Percentiles rank a stretch among this genome's conserved stretches.
Conservation (phyloP, 2,797 vertebrate genomes). For the Selene dorsalis region DNA sequence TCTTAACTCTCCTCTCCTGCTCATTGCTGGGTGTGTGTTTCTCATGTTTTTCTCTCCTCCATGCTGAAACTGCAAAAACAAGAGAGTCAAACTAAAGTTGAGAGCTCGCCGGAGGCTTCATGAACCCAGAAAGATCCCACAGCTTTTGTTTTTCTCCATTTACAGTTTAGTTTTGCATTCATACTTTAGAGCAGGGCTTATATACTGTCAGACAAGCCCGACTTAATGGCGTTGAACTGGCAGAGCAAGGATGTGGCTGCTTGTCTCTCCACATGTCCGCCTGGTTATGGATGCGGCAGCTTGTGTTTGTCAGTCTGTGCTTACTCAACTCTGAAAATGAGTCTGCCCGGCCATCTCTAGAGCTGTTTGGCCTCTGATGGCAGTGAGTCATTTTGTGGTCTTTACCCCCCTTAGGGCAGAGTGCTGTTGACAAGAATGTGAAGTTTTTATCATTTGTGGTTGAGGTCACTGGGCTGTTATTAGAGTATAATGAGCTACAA, state of each 20-base stretch:
- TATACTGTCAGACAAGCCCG: neutral
- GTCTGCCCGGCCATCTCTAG: constrained; percentile 27
- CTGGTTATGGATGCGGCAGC: constrained; percentile 48
- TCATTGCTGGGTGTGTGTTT: neutral
- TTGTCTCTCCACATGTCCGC: constrained; percentile 17
- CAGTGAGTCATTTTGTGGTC: constrained; percentile 38
- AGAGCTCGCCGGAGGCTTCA: constrained; percentile 19
- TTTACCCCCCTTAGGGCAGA: constrained; percentile 12
- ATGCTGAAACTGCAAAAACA: constrained; percentile 3
- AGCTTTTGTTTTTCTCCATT: constrained; percentile 14
- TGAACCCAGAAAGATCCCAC: neutral
- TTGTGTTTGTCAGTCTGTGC: constrained; percentile 70
- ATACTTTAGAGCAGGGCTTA: neutral
- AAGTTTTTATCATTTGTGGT: neutral
- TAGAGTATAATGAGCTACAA: neutral
- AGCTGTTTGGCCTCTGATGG: constrained; percentile 44
- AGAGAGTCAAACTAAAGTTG: constrained; percentile 11
- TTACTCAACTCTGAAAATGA: constrained; percentile 58
- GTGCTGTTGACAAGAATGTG: constrained; percentile 23
- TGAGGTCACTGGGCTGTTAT: neutral
- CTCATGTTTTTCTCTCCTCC: constrained; percentile 18
- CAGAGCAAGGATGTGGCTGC: constrained; percentile 18
- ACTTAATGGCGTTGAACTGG: constrained; percentile 7
- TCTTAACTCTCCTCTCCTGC: neutral
- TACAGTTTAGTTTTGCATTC: constrained; percentile 4